Conservation (phyloP, 2,888 invertebrate species). For the Smittia sp. region DNA sequence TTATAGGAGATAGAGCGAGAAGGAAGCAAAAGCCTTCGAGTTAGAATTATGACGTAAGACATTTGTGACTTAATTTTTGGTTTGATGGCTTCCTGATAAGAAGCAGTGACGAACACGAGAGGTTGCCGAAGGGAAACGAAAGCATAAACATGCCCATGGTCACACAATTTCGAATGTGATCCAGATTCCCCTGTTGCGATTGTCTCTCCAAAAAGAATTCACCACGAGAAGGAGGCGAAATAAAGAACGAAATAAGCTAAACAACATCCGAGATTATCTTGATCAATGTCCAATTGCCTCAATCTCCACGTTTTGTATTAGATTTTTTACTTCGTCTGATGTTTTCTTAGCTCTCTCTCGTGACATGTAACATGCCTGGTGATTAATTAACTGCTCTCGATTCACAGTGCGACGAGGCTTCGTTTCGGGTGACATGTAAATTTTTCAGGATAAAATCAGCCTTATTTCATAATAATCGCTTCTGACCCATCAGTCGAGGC, state of each 20-base stretch:
- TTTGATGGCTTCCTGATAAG: neutral
- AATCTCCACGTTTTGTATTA: constrained; percentile 7
- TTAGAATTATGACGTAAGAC: neutral
- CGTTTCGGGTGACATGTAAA: constrained; percentile 5
- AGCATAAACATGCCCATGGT: constrained; percentile 1
- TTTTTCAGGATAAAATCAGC: constrained; percentile 7
- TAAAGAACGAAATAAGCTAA: constrained; percentile 2
- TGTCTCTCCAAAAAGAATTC: neutral
- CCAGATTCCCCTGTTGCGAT: neutral
- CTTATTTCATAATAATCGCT: constrained; percentile 1
- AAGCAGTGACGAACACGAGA: neutral
- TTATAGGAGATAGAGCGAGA: neutral
- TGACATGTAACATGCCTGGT: neutral
- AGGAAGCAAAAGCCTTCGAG: neutral
- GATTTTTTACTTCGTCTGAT: constrained; percentile 4
- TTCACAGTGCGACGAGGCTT: neutral
- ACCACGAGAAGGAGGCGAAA: neutral
- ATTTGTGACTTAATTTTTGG: neutral
- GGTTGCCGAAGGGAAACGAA: neutral
- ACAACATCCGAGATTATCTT: constrained; percentile 8
- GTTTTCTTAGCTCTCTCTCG: neutral
- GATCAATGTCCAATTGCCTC: constrained; percentile 12
- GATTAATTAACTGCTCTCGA: constrained; percentile 8
- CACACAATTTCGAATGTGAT: neutral
- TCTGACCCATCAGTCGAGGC: neutral